These are phyloP conservation scores for Nemopilema nomurai DNA, from an alignment of 30 jellyfish, hydroid and myxozoan genomes.

Conservation along the genomic window DNA sequence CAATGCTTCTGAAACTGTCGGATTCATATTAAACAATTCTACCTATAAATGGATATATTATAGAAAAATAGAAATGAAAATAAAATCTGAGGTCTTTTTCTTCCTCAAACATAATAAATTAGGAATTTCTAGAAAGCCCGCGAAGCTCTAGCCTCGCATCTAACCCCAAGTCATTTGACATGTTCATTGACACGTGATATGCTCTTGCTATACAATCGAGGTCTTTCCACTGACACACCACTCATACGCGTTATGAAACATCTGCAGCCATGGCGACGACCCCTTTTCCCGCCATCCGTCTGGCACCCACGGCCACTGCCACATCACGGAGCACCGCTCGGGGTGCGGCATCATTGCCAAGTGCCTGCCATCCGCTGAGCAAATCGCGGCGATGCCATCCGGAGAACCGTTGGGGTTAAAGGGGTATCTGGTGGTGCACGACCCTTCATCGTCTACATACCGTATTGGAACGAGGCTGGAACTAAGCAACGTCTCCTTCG, in stretches of 20 bases:
- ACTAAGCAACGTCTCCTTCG: not conserved
- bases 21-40: no score
- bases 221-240: constrained; percentile 52
- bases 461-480: constrained; percentile 67
- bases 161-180: not conserved
- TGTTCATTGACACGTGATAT: not conserved
- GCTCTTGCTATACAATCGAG: not conserved
- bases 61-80: no score
- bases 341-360: constrained; percentile 98
- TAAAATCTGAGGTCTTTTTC: no score
- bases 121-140: no score
- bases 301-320: constrained; percentile 96
- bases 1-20: no score
- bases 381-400: constrained; percentile 84
- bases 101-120: no score
- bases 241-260: constrained; percentile 83
- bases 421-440: constrained; percentile 67
- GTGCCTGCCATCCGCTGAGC: constrained; percentile 93
- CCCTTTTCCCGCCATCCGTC: constrained; percentile 40
- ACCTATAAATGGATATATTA: no score
- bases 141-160: not conserved
- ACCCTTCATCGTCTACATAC: constrained; percentile 76
- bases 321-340: constrained; percentile 67
- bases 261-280: constrained; percentile 89
- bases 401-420: constrained; percentile 87